Base-by-base conservation (phyloP, 2,113 vertebrate species). In the Lepidothrix coronata region DNA sequence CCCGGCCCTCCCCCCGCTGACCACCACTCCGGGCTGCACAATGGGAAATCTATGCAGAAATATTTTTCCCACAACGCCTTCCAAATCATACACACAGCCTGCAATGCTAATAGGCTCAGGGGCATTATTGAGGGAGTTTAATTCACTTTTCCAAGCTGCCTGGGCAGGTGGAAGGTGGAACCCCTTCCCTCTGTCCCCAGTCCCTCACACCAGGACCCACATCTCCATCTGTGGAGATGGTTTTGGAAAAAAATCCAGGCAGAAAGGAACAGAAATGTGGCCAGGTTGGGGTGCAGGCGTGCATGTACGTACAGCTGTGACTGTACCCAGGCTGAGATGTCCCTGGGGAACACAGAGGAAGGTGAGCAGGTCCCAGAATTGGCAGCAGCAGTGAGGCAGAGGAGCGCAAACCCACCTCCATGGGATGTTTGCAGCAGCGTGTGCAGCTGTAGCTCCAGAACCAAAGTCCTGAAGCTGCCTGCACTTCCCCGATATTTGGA, bases 61-160 rank as follows among this genome's bases (percentile, higher is more conserved):
- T 87, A 87, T 91, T 93, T 94, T 95, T 94, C 96, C 91, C 96
- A 96, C 91, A 95, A 65, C 21, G 7, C 57, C 61, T 87, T 96
- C 96, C 94, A 96, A 96, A 75, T 48, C 82, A 51, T 75, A 67
- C 74, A 68, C 67, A 82, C n/a, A 67, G 94, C 85, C 85, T 76
- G 84, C 76, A 97, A 94, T 89, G 73, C 91, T 88, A 94, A 96
- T 91, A 66, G 48, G 77, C 89, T 87, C 87, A 35, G 44, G 37
- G 33, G 37, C 46, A 75, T 74, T 65, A 68, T 1, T 33, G 33
- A 58, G 27, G 46, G 61, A 31, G n/a, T 30, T 82, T 31, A 66
- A 79, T 62, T 66, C 67, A 44, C 11, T 62, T 44, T 39, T 83
- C 49, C 58, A 55, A 82, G 63, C 16, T 61, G 41, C 30, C 24